phyloP scores from a whole-genome alignment of 2,113 vertebrate genomes.

The Hystrix cristata region DNA sequence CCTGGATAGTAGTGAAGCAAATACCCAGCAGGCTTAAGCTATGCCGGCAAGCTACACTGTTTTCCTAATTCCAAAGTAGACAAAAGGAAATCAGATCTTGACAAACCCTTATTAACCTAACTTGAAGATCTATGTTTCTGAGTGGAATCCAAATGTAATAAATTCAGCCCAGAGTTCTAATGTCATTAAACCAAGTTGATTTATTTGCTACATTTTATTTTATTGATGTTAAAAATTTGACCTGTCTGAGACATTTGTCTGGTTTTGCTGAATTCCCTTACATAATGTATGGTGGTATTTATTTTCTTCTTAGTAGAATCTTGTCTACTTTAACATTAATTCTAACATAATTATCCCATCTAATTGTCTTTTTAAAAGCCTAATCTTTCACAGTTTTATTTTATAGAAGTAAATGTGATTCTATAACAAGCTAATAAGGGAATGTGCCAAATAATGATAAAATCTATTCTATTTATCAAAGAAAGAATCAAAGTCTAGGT shows the following conservation, averaged over 20 bases:
- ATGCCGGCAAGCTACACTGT: not conserved
- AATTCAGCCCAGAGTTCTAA: constrained; percentile 17
- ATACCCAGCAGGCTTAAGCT: not conserved
- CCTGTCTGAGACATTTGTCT: constrained; percentile 56
- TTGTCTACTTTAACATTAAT: constrained; percentile 49
- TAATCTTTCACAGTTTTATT: constrained; percentile 32
- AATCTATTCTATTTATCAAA: constrained; percentile 56
- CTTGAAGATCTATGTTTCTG: constrained; percentile 60
- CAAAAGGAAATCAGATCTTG: constrained; percentile 47
- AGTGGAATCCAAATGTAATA: constrained; percentile 44
- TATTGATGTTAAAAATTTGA: constrained; percentile 69
- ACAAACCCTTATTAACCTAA: constrained; percentile 59
- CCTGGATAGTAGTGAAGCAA: not conserved
- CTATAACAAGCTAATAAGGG: not conserved
- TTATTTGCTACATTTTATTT: constrained; percentile 69
- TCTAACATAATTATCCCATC: not conserved
- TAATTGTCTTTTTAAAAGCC: constrained; percentile 54
- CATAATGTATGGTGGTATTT: constrained; percentile 61
- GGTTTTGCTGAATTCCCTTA: constrained; percentile 36
- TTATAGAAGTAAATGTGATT: constrained; percentile 6
- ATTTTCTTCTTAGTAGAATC: constrained; percentile 35
- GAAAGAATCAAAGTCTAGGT: not conserved
- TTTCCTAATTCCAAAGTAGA: constrained; percentile 42
- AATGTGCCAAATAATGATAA: not conserved
- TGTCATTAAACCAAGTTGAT: constrained; percentile 64